Evolutionary conservation across 2,888 invertebrate species (phyloP).

Genomic region (Monoplex corrugatus): DNA sequence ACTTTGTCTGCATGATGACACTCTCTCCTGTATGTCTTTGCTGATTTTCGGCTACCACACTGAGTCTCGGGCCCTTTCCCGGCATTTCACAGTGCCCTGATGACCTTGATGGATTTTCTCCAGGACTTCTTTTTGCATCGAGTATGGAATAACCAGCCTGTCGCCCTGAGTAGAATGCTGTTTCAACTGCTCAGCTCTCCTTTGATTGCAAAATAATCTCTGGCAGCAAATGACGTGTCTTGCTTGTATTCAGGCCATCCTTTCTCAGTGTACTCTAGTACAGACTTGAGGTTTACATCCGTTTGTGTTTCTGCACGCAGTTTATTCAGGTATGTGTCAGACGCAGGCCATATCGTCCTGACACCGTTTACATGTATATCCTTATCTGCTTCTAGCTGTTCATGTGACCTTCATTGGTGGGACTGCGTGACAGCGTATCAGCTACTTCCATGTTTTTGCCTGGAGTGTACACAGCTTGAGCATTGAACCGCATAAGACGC

Average conservation of each 20-base stretch:
- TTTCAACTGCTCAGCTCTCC: background rate
- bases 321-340: no score
- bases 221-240: background rate
- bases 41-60: background rate
- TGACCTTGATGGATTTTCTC: background rate
- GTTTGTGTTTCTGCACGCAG: no score
- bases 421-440: no score
- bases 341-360: no score
- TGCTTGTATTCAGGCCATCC: background rate
- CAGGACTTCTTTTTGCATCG: background rate
- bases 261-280: no score
- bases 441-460: no score
- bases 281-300: no score
- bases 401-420: no score
- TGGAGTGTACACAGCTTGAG: no score
- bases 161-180: background rate
- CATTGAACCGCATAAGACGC: no score
- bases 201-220: background rate
- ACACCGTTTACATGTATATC: no score
- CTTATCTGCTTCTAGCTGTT: no score
- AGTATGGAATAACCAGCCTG: background rate
- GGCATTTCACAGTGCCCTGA: background rate
- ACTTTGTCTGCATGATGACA: background rate
- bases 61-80: background rate
- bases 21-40: background rate